Conservation (phyloP, 2,113 vertebrate genomes). For the Coreoperca whiteheadi region DNA sequence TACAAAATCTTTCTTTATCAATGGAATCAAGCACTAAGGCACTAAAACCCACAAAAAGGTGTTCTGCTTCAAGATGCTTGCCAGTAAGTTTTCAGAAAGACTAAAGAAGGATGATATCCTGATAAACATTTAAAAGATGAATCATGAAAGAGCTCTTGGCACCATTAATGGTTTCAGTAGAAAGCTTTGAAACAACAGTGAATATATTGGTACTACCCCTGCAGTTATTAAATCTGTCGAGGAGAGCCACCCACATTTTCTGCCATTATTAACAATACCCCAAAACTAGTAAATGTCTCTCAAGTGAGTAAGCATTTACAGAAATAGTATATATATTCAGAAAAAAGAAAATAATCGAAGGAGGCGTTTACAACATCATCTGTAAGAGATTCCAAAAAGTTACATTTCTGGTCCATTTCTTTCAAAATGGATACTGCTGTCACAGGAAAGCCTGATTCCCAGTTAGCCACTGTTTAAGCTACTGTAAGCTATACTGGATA, state of each 20-base stretch:
- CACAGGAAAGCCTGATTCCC: neutral
- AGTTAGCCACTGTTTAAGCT: neutral
- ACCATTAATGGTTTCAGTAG: slow-evolving; percentile 3
- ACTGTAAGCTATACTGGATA: neutral
- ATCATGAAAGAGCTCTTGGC: slow-evolving; percentile 16
- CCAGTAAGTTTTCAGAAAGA: neutral
- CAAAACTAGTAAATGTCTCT: neutral
- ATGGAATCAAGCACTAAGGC: neutral
- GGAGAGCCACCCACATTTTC: slow-evolving; percentile 12
- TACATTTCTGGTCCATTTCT: neutral
- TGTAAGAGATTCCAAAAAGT: neutral
- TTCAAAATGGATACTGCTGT: neutral
- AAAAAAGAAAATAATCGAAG: neutral
- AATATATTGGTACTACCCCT: neutral
- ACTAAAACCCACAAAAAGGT: neutral
- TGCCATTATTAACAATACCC: neutral
- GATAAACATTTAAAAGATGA: neutral
- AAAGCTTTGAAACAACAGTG: neutral
- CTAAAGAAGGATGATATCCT: neutral
- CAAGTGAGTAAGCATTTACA: neutral
- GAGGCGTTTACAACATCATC: neutral
- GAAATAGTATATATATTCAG: neutral
- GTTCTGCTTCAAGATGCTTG: neutral
- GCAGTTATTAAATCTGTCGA: slow-evolving; percentile 15
- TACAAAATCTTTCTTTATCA: neutral